phyloP scores from a whole-genome alignment of 2,888 invertebrate species.

The Phortica magna region DNA sequence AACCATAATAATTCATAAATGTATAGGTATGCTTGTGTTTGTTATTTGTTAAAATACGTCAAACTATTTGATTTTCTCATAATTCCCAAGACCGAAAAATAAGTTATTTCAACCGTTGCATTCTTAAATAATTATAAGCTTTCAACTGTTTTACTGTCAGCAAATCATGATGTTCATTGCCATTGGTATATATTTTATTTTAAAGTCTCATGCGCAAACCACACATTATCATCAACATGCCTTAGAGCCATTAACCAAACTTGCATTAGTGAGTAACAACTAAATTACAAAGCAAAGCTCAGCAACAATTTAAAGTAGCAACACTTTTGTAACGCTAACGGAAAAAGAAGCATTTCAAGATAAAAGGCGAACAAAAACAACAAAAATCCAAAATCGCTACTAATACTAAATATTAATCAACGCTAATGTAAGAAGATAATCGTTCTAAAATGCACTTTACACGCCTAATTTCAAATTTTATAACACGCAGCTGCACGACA shows the following conservation, averaged over 20 bases:
- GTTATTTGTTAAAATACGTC: neutral
- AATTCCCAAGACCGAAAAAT: neutral
- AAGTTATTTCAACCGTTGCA: neutral
- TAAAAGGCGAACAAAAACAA: neutral
- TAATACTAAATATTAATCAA: slow-evolving; percentile 65
- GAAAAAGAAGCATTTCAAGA: neutral
- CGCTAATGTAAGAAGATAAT: slow-evolving; percentile 68
- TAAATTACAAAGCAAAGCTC: slow-evolving; percentile 9
- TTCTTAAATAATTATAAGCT: no score
- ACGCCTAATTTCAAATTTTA: slow-evolving; percentile 75
- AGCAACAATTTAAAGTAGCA: slow-evolving; percentile 14
- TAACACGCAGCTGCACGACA: slow-evolving; percentile 73
- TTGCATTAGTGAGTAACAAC: neutral
- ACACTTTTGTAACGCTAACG: neutral
- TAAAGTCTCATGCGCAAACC: neutral
- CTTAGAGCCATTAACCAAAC: neutral
- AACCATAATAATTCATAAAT: slow-evolving; percentile 26
- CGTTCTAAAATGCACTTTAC: slow-evolving; percentile 71
- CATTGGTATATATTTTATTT: neutral
- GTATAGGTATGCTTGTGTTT: neutral
- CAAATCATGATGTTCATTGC: neutral
- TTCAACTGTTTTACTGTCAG: neutral
- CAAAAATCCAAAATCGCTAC: slow-evolving; percentile 31
- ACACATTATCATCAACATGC: neutral
- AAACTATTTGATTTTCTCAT: neutral